phyloP scores from a whole-genome alignment of 2,113 vertebrate species.

The Seriola aureovittata region DNA sequence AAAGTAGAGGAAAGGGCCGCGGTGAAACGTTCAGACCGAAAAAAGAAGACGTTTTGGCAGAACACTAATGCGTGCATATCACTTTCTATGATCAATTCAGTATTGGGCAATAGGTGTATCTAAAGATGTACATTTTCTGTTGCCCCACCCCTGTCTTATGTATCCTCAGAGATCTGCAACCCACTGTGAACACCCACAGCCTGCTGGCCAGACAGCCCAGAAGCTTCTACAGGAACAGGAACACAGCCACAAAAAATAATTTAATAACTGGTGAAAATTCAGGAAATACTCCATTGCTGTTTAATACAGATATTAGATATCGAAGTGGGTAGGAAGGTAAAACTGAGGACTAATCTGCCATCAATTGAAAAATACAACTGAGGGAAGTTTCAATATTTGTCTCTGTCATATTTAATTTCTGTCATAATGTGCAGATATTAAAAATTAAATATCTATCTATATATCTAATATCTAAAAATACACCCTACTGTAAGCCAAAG shows the following conservation, averaged over 20 bases:
- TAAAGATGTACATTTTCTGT: conserved; percentile 43
- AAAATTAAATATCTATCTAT: too few species aligned
- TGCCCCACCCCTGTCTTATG: conserved; percentile 76
- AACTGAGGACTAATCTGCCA: not conserved
- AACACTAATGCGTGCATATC: not conserved
- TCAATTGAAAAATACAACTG: conserved; percentile 13
- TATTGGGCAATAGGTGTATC: conserved; percentile 2
- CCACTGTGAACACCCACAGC: conserved; percentile 67
- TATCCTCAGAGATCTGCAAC: conserved; percentile 66
- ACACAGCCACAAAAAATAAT: conserved; percentile 24
- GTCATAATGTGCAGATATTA: too few species aligned
- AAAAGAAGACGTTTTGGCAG: not conserved
- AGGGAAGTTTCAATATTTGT: conserved; percentile 23
- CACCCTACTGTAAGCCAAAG: not conserved
- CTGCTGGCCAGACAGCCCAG: conserved; percentile 63
- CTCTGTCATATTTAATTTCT: too few species aligned
- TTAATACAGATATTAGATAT: not conserved
- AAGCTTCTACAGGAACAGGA: conserved; percentile 57
- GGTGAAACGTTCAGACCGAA: not conserved
- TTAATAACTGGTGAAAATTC: not conserved
- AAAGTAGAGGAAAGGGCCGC: not conserved
- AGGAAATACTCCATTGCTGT: not conserved
- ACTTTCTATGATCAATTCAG: not conserved
- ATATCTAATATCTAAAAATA: not conserved
- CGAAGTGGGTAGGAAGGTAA: not conserved